Evolutionary conservation across 2,888 invertebrate genomes (phyloP), one percentile per base, ranked within the genome.

Genomic region (Apodemia mormo): DNA sequence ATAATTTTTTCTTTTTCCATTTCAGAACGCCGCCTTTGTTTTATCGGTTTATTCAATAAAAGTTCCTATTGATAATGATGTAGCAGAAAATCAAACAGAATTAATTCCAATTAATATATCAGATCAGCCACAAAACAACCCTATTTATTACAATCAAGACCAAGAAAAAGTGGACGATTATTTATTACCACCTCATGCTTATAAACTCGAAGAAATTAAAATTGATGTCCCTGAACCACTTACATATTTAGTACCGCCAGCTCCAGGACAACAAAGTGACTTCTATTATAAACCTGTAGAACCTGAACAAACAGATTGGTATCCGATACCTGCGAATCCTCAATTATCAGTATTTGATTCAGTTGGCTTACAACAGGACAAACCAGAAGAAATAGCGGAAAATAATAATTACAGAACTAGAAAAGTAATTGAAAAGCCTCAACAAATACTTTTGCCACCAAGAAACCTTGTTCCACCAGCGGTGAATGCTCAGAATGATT

Each of bases 271-370:
- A 81, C 40, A 81, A 80, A 70, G 72, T 69, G 75, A 75, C 65
- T 83, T 85, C 58, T 85, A 80, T 64, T 85, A 84, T 37, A 77
- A 80, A 12, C 84, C 87, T 1, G 81, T 83, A 33, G 84, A 85
- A 72, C 76, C 86, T 0, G 82, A 82, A 54, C 90, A 92, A 76
- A 83, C 84, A 3, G 93, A 92, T 64, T 93, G 93, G 93, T 85
- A 89, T 75, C 93, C 93, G 2, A 88, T 92, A 68, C 77, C 82
- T 1, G 82, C 87, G 75, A 76, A 75, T 70, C 75, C 79, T 49
- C 75, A 75, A 43, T 76, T 77, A 69, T 77, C 77, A 68, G 73
- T 56, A 30, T 9, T 76, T 40, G 80, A 76, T 49, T 43, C 43
- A 10, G 43, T 43, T 43, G 68, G 71, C 9, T 70, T 76, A n/a